Base-by-base conservation (phyloP, 2,113 vertebrate species). In the Meriones unguiculatus region DNA sequence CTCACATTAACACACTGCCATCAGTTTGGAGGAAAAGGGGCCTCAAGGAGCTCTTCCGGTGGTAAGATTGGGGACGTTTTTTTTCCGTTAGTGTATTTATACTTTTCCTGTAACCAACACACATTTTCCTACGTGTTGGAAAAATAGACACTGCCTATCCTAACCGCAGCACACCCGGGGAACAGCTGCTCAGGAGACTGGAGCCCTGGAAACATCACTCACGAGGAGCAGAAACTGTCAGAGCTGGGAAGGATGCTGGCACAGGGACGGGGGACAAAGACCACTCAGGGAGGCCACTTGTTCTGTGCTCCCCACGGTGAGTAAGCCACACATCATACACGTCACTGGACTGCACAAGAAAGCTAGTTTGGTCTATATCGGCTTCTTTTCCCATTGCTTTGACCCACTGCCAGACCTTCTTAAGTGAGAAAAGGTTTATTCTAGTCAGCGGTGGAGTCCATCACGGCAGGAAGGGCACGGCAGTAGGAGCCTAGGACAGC, bases 261-360 rank as follows among this genome's bases (percentile, higher is more conserved):
- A 0, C 6, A 5, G 12, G n/a, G 14, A 1, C 65, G 17, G 11
- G 17, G 54, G 22, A 80, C 8, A 35, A 10, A 78, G 64, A 38
- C 24, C 85, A 82, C 90, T 76, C 46, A 59, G 22, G 7, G 15
- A 5, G 67, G 35, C 38, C 35, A n/a, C 57, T 46, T 65, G 67
- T 5, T 69, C 92, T 38, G 62, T n/a, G 92, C 11, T 65, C 35
- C 41, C 15, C 18, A 3, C 70, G 30, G 50, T 77, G 38, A 87
- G 25, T 10, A 7, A 17, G 64, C 38, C 82, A 78, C 22, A 28
- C 52, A n/a, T 35, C 82, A 78, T 17, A 28, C 52, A n/a, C 7
- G 12, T 28, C 11, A 35, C 0, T 65, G 25, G 38, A n/a, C 13
- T 13, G 18, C 78, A 92, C 38, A 38, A 17, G 65, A 65, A 54